These are phyloP conservation scores for Chloroclystis v-ata DNA, from an alignment of 2,888 invertebrate genomes.

Conservation along the genomic window DNA sequence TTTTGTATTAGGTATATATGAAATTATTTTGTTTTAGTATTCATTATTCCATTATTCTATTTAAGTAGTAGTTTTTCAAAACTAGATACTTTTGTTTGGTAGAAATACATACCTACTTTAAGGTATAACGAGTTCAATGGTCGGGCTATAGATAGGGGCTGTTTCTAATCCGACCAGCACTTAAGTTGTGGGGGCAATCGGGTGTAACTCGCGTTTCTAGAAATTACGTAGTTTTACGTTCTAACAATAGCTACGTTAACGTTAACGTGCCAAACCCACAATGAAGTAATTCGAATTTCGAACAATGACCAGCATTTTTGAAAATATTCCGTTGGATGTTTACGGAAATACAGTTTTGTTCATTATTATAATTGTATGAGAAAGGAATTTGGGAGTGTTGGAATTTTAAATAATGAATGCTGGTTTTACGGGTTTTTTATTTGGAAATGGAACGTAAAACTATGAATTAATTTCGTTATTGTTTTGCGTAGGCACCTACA, in stretches of 20 bases:
- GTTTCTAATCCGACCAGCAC: constrained; percentile 69
- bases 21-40: no score
- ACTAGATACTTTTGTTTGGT: no score
- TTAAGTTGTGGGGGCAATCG: constrained; percentile 74
- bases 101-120: no score
- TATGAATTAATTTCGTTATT: background rate
- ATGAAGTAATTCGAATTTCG: constrained; percentile 27
- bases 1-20: no score
- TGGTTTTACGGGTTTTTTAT: background rate
- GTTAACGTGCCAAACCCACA: constrained; percentile 39
- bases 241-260: constrained; percentile 39
- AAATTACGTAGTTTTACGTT: constrained; percentile 61
- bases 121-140: constrained; percentile 14
- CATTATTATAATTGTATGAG: constrained; percentile 14
- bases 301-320: constrained; percentile 20
- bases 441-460: background rate
- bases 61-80: no score
- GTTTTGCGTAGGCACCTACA: no score
- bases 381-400: constrained; percentile 10
- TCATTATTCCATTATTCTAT: no score
- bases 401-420: constrained; percentile 5
- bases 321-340: constrained; percentile 14
- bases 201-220: constrained; percentile 61
- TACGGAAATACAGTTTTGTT: constrained; percentile 17
- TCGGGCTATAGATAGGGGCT: constrained; percentile 53